phyloP scores from a whole-genome alignment of 2,888 invertebrate genomes.

The Bombyx huttoni region DNA sequence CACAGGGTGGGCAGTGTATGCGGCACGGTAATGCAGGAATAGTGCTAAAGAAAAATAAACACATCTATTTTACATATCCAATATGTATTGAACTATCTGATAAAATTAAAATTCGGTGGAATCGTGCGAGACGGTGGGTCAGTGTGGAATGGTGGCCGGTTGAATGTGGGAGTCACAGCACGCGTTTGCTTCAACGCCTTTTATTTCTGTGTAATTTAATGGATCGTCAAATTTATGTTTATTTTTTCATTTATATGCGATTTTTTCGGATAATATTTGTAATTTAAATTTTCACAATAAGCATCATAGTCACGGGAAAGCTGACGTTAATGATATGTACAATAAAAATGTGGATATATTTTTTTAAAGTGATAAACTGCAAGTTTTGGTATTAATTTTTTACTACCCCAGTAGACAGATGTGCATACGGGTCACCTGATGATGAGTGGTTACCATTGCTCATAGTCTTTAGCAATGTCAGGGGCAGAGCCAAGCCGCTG shows the following conservation, averaged over 20 bases:
- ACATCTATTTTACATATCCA: constrained; percentile 6
- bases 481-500: too few species aligned
- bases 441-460: too few species aligned
- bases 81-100: constrained; percentile 7
- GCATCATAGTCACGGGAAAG: too few species aligned
- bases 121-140: constrained; percentile 5
- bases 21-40: constrained; percentile 8
- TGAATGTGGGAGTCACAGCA: constrained; percentile 16
- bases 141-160: constrained; percentile 9
- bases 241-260: neutral
- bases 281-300: too few species aligned
- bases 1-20: neutral
- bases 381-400: too few species aligned
- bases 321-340: too few species aligned
- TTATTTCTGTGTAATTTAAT: neutral
- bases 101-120: constrained; percentile 2
- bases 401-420: too few species aligned
- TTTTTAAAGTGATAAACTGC: too few species aligned
- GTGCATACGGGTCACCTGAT: too few species aligned
- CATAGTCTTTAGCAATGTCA: too few species aligned
- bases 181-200: constrained; percentile 8
- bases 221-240: neutral
- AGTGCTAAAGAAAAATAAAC: constrained; percentile 31
- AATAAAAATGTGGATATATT: too few species aligned
- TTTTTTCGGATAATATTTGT: too few species aligned